Evolutionary conservation across 2,888 invertebrate genomes (phyloP), one percentile per base, ranked within the genome.

Genomic region (Ecliptopera silaceata): DNA sequence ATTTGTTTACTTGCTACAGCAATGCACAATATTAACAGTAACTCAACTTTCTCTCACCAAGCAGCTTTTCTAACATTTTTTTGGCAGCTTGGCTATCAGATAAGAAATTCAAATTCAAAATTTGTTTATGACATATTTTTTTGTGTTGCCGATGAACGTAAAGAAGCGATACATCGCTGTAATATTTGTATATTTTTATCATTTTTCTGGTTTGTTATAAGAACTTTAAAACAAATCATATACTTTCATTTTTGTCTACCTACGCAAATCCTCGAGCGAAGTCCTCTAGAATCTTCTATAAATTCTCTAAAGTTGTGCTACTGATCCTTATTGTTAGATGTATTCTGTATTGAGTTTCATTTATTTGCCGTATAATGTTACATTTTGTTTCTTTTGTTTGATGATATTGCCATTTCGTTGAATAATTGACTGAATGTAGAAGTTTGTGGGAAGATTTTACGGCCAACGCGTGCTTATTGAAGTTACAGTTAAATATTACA

Each of bases 371-470:
- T 29, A 36, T 56, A 48, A 46, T 48, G 38, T 22, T 45, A 53
- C 41, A 46, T 53, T 46, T 46, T 46, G 46, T 53, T 46, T 34
- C 48, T 56, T 48, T 52, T 61, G 55, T 52, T 61, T 59, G 50
- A 56, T 53, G 53, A 45, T 62, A 56, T 46, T 46, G 52, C 46
- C 56, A 56, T 62, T 62, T 62, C 34, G 45, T 36, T 56, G 44
- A 56, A 56, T 45, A 45, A 56, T 56, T 49, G 12, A 49, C 34
- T 56, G 46, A 49, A 51, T 51, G 4, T 44, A 32, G 20, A 26
- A 46, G 46, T 41, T 46, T 39, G 44, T 20, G 20, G 39, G 45
- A 31, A 44, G 44, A 11, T 52, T n/a, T 29, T 52, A 26, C 36
- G 32, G 34, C 13, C n/a, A 11, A n/a, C 34, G 13, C 4, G 1